Evolutionary conservation across 2,888 invertebrate genomes (phyloP), one percentile per base, ranked within the genome.

Genomic region (Automeris io): DNA sequence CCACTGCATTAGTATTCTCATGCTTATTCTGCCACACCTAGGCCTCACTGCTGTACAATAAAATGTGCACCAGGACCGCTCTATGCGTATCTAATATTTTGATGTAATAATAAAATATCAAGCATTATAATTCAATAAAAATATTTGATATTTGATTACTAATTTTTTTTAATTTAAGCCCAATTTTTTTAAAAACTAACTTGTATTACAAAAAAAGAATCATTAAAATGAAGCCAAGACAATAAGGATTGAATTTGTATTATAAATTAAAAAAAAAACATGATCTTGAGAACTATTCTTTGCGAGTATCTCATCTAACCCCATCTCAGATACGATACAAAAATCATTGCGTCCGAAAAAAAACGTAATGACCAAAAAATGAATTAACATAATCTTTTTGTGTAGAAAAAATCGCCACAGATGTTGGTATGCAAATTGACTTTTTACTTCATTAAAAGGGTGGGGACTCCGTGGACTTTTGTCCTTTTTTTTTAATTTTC

Each of bases 351-450:
- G 12, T 33, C 32, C 33, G 39, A 38, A 33, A 37, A 52, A 69
- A 74, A 76, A 75, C 41, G 47, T 50, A 49, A 64, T 82, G 83
- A 75, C 83, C 82, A 85, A 85, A 85, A 85, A 85, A 83, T 43
- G 39, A 43, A 78, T 85, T 80, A 57, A 46, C 85, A 85, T 85
- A 85, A 83, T 80, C 82, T 75, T 54, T 54, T 62, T 56, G 51
- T 43, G 55, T 47, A 52, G 46, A 57, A 62, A 80, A 82, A 83
- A 75, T 82, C 70, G 81, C 82, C 81, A 79, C 66, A 57, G 59
- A 60, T 51, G 54, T n/a, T n/a, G n/a, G n/a, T 77, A 85, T 83
- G 83, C 78, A 81, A 82, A 83, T 79, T 57, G 46, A 39, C 41
- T 53, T 63, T 67, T 29, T 16, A 29, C n/a, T n/a, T 16, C n/a